Conservation (phyloP, 2,113 vertebrate species). For the Irena cyanogastra region DNA sequence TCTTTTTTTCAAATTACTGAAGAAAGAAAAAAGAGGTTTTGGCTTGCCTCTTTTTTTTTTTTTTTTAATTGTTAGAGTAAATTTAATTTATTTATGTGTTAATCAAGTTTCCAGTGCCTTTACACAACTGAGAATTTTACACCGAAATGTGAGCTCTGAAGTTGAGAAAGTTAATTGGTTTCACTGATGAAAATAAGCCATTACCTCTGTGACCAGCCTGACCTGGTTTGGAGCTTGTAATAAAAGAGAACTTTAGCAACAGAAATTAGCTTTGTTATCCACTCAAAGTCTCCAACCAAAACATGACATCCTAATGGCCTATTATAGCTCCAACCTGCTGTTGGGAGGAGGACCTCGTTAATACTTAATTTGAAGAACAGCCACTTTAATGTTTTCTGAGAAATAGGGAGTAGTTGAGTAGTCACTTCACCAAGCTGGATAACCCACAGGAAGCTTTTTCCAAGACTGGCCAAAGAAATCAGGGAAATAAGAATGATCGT, state of each 20-base stretch:
- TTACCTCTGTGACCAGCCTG: neutral
- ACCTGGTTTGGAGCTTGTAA: constrained; percentile 15
- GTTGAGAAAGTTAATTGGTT: constrained; percentile 21
- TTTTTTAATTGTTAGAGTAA: neutral
- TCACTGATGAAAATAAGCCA: neutral
- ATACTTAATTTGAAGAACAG: constrained; percentile 46
- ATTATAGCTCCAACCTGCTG: constrained; percentile 61
- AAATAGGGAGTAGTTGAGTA: constrained; percentile 21
- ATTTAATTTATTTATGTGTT: neutral
- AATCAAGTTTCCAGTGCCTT: neutral
- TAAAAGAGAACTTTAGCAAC: neutral
- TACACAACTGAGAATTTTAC: neutral
- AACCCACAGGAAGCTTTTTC: neutral
- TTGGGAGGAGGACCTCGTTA: constrained; percentile 8
- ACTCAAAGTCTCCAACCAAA: constrained; percentile 41
- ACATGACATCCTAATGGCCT: constrained; percentile 54
- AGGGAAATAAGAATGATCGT: neutral
- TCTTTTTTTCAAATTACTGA: neutral
- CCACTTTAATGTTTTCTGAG: neutral
- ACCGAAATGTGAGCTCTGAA: neutral
- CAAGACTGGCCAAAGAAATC: neutral
- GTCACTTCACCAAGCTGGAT: neutral
- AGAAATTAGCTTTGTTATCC: constrained; percentile 16
- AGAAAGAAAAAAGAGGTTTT: neutral
- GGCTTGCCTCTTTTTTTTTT: no score